These are phyloP conservation scores for Caenorhabditis macrosperma DNA, from an alignment of 2,888 invertebrate species.

Conservation along the genomic window DNA sequence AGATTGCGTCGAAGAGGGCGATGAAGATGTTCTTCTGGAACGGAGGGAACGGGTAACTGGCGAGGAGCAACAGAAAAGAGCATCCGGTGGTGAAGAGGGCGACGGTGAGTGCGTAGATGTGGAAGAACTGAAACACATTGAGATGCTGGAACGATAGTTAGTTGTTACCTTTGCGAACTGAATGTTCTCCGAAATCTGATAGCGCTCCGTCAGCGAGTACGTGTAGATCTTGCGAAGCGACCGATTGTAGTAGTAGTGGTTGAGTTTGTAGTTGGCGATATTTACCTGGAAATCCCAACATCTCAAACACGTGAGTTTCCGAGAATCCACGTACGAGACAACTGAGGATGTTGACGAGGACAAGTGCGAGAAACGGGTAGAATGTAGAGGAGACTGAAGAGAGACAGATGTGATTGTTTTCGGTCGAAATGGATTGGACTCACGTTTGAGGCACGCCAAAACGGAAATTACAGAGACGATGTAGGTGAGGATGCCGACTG, in stretches of 20 bases:
- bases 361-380: slow-evolving; percentile 30
- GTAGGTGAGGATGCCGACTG: slow-evolving; percentile 31
- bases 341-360: slow-evolving; percentile 28
- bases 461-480: slow-evolving; percentile 30
- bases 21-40: slow-evolving; percentile 27
- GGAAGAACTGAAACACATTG: slow-evolving; percentile 20
- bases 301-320: too few relatives aligned
- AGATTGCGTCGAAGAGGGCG: slow-evolving; percentile 18
- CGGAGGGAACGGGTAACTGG: slow-evolving; percentile 20
- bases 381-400: slow-evolving; percentile 34
- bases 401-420: not conserved
- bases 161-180: slow-evolving; percentile 44
- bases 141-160: not conserved
- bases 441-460: slow-evolving; percentile 17
- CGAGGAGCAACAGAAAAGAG: slow-evolving; percentile 22
- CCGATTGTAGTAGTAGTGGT: slow-evolving; percentile 40
- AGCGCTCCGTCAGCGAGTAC: slow-evolving; percentile 45
- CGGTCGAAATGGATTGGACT: not conserved
- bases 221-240: slow-evolving; percentile 28
- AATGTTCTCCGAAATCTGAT: slow-evolving; percentile 43
- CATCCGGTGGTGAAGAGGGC: slow-evolving; percentile 28
- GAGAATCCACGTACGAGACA: slow-evolving; percentile 35
- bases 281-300: too few relatives aligned
- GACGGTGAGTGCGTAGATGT: slow-evolving; percentile 27
- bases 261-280: slow-evolving; percentile 32